A percentile compares a stretch with the other conserved stretches of the same genome.
Evolutionary conservation across 2,113 vertebrate genomes (phyloP).

Genomic region (Notarius quadriscutis): DNA sequence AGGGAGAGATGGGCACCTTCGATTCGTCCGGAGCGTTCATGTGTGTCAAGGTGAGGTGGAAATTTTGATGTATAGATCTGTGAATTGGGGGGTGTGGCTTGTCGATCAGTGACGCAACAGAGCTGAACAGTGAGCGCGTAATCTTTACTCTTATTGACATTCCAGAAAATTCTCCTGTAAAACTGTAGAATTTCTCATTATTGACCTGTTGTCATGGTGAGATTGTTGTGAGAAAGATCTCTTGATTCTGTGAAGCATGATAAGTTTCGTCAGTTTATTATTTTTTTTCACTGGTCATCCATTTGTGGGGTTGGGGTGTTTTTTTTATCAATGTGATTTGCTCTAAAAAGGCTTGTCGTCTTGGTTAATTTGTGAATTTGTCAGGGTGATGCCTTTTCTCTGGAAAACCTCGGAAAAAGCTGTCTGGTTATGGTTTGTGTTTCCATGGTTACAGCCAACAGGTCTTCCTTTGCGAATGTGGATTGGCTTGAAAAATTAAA

Average conservation of each 20-base stretch:
- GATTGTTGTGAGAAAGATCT: too few relatives aligned
- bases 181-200: too few relatives aligned
- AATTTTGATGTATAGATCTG: background rate
- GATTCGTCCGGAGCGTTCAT: conserved; percentile 80
- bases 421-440: background rate
- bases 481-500: background rate
- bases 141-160: background rate
- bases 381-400: too few relatives aligned
- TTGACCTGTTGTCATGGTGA: too few relatives aligned
- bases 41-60: conserved; percentile 72
- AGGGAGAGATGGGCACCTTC: conserved; percentile 81
- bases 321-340: too few relatives aligned
- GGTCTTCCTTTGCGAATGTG: background rate
- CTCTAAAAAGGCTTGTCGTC: too few relatives aligned
- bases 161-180: background rate
- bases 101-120: background rate
- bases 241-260: too few relatives aligned
- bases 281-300: too few relatives aligned
- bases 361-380: too few relatives aligned
- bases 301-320: too few relatives aligned
- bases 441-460: background rate
- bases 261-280: too few relatives aligned
- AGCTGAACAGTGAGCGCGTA: too few relatives aligned
- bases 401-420: background rate
- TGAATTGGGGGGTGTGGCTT: background rate